A percentile compares a stretch with the other conserved stretches of the same genome.
Conservation (phyloP, 2,113 vertebrate species). For the Periophthalmodon schlosseri region DNA sequence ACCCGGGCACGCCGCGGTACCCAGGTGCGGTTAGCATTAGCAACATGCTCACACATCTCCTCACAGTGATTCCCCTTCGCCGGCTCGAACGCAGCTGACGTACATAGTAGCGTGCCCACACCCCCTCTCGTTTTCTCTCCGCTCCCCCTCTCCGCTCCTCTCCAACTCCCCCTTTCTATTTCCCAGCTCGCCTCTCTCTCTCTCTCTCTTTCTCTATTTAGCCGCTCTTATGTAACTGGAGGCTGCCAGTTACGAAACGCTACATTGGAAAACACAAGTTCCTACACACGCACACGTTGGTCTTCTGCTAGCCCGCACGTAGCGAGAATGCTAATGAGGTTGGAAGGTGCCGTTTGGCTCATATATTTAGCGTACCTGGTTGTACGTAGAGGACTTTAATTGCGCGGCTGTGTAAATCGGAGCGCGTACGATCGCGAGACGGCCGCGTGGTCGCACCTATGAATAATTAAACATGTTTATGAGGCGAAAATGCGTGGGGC, state of each 20-base stretch:
- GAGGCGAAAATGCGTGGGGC: neutral
- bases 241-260: constrained; percentile 72
- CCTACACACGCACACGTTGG: constrained; percentile 32
- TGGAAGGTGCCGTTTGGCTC: constrained; percentile 16
- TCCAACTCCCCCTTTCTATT: constrained; percentile 19
- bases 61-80: constrained; percentile 52
- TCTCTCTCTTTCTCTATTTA: too few species aligned
- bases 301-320: constrained; percentile 25
- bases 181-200: constrained; percentile 42
- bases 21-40: constrained; percentile 3
- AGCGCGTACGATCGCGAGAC: constrained; percentile 8
- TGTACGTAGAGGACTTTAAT: constrained; percentile 10
- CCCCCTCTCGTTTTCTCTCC: too few species aligned
- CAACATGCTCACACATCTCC: constrained; percentile 21
- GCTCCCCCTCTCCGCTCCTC: constrained; percentile 11
- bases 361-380: constrained; percentile 7
- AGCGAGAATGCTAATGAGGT: constrained; percentile 23
- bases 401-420: constrained; percentile 23
- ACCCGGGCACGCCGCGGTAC: constrained; percentile 15
- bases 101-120: constrained; percentile 45
- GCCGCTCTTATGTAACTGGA: constrained; percentile 68
- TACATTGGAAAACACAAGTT: constrained; percentile 67
- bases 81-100: constrained; percentile 47
- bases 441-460: constrained; percentile 18
- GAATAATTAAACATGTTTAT: constrained; percentile 50